Conservation (phyloP, 2,113 vertebrate genomes). For the Cebidichthys violaceus region DNA sequence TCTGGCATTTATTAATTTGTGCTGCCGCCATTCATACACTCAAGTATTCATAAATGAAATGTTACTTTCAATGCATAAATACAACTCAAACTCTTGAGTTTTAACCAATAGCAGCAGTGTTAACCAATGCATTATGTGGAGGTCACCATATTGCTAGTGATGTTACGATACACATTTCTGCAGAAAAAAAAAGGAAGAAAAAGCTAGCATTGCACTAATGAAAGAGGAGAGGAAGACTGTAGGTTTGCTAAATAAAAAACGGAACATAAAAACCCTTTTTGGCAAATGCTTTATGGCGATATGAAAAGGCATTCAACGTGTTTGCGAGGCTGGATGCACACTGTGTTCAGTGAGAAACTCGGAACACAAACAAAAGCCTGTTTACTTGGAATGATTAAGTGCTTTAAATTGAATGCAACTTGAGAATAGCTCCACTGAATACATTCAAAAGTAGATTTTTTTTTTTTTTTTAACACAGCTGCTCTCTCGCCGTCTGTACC, state of each 20-base stretch:
- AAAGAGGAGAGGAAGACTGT: neutral
- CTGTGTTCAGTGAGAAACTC: neutral
- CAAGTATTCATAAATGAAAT: neutral
- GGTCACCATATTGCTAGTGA: neutral
- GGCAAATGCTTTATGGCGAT: neutral
- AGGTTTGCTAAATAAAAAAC: neutral
- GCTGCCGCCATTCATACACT: neutral
- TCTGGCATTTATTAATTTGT: neutral
- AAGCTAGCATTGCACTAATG: neutral
- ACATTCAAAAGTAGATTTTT: neutral
- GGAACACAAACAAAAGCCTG: conserved; percentile 6
- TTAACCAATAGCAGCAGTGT: neutral
- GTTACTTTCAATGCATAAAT: neutral
- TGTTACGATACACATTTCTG: neutral
- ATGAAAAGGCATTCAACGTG: neutral
- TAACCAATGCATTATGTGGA: neutral
- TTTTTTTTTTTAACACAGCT: too few species aligned
- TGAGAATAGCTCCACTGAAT: neutral
- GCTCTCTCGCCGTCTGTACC: neutral
- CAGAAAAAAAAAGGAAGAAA: too few species aligned
- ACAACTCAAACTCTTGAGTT: neutral
- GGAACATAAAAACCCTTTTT: neutral
- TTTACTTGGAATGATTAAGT: conserved; percentile 1
- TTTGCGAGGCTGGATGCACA: neutral
- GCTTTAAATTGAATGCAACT: neutral